These are phyloP conservation scores for Luperina testacea DNA, from an alignment of 2,888 invertebrate genomes.

Conservation along the genomic window DNA sequence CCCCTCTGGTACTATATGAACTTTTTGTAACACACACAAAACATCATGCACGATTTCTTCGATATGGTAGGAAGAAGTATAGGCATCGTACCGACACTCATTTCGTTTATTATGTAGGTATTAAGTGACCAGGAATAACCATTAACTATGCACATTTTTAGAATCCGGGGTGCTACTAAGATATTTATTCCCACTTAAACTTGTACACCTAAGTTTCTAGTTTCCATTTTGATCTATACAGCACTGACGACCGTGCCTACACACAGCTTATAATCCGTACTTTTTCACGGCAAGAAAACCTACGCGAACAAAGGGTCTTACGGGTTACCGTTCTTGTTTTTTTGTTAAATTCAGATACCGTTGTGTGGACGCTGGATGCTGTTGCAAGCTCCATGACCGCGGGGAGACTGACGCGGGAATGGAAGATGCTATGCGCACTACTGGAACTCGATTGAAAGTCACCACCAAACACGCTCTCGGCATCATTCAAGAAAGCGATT, in stretches of 20 bases:
- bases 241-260: too few species aligned
- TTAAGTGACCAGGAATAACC: neutral
- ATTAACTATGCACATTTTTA: neutral
- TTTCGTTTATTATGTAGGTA: neutral
- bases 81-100: neutral
- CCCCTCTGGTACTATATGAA: neutral
- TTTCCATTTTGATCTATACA: too few species aligned
- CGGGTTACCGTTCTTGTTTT: neutral
- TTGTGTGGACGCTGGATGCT: neutral
- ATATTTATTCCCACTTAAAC: neutral
- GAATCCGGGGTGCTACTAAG: neutral
- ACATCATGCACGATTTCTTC: neutral
- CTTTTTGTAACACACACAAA: neutral
- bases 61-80: neutral
- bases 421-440: neutral
- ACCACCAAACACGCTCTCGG: neutral
- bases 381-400: constrained; percentile 15
- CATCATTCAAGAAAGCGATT: neutral
- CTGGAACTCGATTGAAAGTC: constrained; percentile 6
- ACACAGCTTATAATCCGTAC: too few species aligned
- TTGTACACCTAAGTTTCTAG: neutral
- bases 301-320: neutral
- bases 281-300: too few species aligned
- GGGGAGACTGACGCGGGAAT: neutral
- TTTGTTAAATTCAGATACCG: neutral